Evolutionary conservation across 2,888 invertebrate genomes (phyloP), one percentile per base, ranked within the genome.

Genomic region (Candidula unifasciata): DNA sequence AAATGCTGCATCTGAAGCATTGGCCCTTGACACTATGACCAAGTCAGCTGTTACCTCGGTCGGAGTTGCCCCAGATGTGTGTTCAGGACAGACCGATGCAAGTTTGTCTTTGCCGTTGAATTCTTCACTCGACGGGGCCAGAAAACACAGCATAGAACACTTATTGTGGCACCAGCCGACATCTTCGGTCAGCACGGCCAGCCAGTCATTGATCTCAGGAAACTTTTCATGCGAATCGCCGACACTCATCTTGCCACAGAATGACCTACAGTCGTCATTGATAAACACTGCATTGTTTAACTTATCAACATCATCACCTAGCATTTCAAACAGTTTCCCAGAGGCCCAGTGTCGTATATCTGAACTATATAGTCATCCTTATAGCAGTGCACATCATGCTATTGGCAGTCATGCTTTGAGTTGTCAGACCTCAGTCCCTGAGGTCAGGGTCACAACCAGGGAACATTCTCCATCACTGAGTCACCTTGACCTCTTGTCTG

Each of bases 131-230:
- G 60, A 80, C 27, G 44, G 68, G 27, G 30, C 73, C 1, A 80
- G 80, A 21, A 80, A 76, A 16, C 84, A 84, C 33, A 81, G 73
- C 30, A 60, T 84, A 44, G 84, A 81, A 44, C 80, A 60, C 33
- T 57, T 84, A 37, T 57, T 81, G 68, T 80, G 76, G 57, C 76
- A 71, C 30, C 52, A 74, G 6, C 33, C 71, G 60, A 33, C 5
- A 24, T 54, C 80, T 27, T 66, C 85, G 21, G 71, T 21, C 30
- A 27, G 24, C n/a, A 64, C 37, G n/a, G 71, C 54, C 37, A 76
- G 71, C 60, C 44, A 60, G 24, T 1, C 52, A 27, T 37, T 83
- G 83, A 71, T 83, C 68, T 69, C 68, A 60, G 64, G 71, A 30
- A 77, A 30, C 30, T 74, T 30, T 33, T 66, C 83, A n/a, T 71